A percentile compares a stretch with the other conserved stretches of the same genome.
phyloP scores from a whole-genome alignment of 2,888 invertebrate species.

The Drosophila fungiperda region DNA sequence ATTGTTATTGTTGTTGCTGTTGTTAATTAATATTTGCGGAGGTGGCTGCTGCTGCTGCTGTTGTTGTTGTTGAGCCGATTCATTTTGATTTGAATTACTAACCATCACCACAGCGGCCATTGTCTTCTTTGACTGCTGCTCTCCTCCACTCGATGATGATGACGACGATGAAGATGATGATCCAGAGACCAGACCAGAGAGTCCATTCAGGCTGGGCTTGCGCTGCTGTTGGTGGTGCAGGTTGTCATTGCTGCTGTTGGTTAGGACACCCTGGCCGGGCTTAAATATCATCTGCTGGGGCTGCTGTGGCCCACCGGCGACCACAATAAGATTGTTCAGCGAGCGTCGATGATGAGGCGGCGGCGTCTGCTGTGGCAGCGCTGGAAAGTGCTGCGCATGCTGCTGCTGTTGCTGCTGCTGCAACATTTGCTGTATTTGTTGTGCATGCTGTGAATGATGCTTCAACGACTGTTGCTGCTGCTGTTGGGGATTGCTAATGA shows the following conservation, averaged over 20 bases:
- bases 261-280: conserved; percentile 80
- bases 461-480: conserved; percentile 57
- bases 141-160: conserved; percentile 38
- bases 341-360: conserved; percentile 82
- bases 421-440: conserved; percentile 72
- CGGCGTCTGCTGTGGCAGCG: conserved; percentile 76
- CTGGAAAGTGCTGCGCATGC: conserved; percentile 73
- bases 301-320: conserved; percentile 82
- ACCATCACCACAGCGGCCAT: conserved; percentile 84
- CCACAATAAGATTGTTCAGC: conserved; percentile 84
- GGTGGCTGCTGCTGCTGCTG: conserved; percentile 47
- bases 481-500: conserved; percentile 74
- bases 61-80: conserved; percentile 50
- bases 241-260: conserved; percentile 59
- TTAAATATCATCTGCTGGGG: conserved; percentile 82
- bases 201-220: conserved; percentile 68
- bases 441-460: conserved; percentile 62
- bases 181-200: conserved; percentile 39
- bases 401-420: conserved; percentile 79
- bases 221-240: conserved; percentile 60
- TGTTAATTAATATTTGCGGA: conserved; percentile 72
- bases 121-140: conserved; percentile 77
- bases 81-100: conserved; percentile 79
- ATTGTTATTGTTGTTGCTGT: conserved; percentile 65
- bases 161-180: conserved; percentile 8